Base-by-base conservation (phyloP, 1,140 invertebrate species). In the Cotesia chilonis region DNA sequence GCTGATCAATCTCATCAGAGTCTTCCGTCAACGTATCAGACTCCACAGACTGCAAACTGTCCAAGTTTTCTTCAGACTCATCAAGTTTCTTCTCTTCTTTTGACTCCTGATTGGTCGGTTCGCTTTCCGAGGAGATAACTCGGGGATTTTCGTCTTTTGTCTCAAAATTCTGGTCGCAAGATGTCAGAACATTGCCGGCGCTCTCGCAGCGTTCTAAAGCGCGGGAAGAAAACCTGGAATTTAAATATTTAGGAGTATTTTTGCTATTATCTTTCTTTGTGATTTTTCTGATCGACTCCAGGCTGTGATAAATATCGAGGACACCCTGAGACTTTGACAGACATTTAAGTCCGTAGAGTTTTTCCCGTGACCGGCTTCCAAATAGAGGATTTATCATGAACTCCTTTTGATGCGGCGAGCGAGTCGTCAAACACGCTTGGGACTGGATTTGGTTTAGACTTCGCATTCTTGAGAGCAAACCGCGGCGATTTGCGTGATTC, bases 311-410 rank as follows among this genome's bases (percentile, higher is more conserved):
- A 60, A 88, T 84, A 65, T 88, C 86, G 65, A 90, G 71, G 20
- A 89, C 88, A 59, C 89, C 89, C 41, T 90, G 89, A 0, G 89
- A 90, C 73, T 88, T 89, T 0, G 89, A 90, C 35, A 90, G 76
- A 73, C 85, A 86, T 60, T 85, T 85, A 0, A 90, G 76, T 0
- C 88, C 88, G 37, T 89, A 89, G 0, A 90, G 77, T 60, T 90
- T 89, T 69, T 90, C 89, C 35, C 85, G 80, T 0, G 89, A 90
- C 10, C 84, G 80, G 73, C 64, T 78, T 41, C 74, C 81, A 61
- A 77, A 77, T 38, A 81, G 66, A 0, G 81, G 79, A 75, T 75
- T 80, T 7, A 79, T 71, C 12, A 79, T 14, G 6, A 47, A 47
- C 12, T 71, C 72, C 72, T 72, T 78, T 75, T 52, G 75, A 70